Evolutionary conservation across 1,140 invertebrate genomes (phyloP).

Genomic region (Drosophila varians): DNA sequence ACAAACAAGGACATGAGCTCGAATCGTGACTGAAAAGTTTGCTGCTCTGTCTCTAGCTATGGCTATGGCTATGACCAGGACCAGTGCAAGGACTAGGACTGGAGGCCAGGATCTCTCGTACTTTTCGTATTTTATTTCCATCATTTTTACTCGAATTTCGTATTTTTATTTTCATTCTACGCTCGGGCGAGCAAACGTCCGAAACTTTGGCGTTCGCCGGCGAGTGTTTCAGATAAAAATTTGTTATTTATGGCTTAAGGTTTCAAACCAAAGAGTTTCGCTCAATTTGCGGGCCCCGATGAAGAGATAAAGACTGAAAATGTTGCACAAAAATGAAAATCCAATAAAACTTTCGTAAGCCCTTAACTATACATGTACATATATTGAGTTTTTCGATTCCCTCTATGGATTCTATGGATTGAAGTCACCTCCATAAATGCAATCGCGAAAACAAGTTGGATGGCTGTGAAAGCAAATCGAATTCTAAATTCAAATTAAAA

Average conservation of each 20-base stretch:
- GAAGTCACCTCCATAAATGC: not conserved
- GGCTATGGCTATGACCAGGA: constrained; percentile 22
- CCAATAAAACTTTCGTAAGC: constrained; percentile 19
- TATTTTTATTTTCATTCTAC: constrained; percentile 35
- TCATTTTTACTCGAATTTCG: constrained; percentile 67
- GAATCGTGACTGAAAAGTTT: constrained; percentile 76
- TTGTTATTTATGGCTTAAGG: constrained; percentile 65
- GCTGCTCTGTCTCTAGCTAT: constrained; percentile 43
- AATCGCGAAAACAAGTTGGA: not conserved
- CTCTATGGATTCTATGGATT: not conserved
- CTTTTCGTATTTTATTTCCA: constrained; percentile 78
- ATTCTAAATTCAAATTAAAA: constrained; percentile 51
- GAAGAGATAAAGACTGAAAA: constrained; percentile 11
- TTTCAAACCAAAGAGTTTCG: constrained; percentile 46
- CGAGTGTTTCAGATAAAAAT: constrained; percentile 68
- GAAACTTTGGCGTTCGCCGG: constrained; percentile 59
- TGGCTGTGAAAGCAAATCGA: constrained; percentile 37
- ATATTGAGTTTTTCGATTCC: no score
- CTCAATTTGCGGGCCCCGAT: constrained; percentile 35
- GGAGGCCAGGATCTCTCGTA: constrained; percentile 34
- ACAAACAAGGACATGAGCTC: constrained; percentile 81
- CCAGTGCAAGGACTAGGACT: not conserved
- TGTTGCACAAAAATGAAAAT: constrained; percentile 22
- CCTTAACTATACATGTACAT: no score
- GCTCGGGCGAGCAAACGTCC: constrained; percentile 59